Conservation (phyloP, 2,888 invertebrate genomes). For the Fragum fragum region DNA sequence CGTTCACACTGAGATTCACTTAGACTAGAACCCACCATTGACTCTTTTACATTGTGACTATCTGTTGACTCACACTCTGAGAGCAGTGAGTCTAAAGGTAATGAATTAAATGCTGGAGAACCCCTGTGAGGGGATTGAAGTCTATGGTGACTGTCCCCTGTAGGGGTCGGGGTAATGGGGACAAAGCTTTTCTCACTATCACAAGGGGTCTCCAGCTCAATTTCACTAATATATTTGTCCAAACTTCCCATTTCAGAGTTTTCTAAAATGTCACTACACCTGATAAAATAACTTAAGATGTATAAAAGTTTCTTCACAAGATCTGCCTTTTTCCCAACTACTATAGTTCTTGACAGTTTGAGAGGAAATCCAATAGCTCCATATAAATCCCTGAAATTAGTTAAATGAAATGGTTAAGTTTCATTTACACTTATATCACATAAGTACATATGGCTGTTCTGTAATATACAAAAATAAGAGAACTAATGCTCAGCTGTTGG, state of each 20-base stretch:
- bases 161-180: conserved; percentile 42
- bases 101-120: conserved; percentile 25
- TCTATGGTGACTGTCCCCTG: conserved; percentile 3
- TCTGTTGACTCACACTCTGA: conserved; percentile 1
- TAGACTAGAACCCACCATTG: neutral
- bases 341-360: conserved; percentile 92
- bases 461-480: too few relatives aligned
- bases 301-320: conserved; percentile 92
- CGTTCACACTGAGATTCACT: conserved; percentile 15
- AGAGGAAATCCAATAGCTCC: conserved; percentile 94
- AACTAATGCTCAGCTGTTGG: too few relatives aligned
- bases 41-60: neutral
- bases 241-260: conserved; percentile 73
- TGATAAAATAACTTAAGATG: conserved; percentile 95
- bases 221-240: conserved; percentile 68
- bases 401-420: too few relatives aligned
- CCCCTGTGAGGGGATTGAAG: neutral
- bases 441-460: too few relatives aligned
- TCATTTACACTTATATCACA: too few relatives aligned
- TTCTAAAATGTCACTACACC: conserved; percentile 91
- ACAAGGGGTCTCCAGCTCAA: conserved; percentile 71
- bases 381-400: conserved; percentile 90
- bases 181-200: conserved; percentile 69
- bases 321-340: conserved; percentile 90
- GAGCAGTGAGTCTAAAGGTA: conserved; percentile 52